Base-by-base conservation (phyloP, 2,797 vertebrate species). In the Sebastolobus alascanus region DNA sequence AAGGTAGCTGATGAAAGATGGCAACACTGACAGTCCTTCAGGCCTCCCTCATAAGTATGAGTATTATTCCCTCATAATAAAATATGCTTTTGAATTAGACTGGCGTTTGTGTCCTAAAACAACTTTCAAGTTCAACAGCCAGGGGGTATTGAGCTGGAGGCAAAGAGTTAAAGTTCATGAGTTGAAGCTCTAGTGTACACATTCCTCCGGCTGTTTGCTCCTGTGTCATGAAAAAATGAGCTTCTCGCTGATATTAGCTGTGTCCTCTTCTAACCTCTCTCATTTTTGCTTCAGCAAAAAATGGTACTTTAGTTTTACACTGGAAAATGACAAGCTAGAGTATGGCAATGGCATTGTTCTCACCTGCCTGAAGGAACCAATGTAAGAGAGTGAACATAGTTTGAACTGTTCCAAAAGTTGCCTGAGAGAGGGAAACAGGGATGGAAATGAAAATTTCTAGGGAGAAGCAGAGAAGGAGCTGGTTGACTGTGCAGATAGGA, bases 161-260 rank as follows among this genome's bases (percentile, higher is more conserved):
- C 55, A 33, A 52, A 46, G 43, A 33, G 33, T 33, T 33, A 8
- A 33, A 33, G 6, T 46, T 46, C 43, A 18, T 46, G 22, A 64
- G 72, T 68, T 55, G 64, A 76, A 75, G 52, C 54, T 66, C n/a
- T 33, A 75, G 29, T 73, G 79, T 58, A 76, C 79, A 84, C 73
- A 84, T 75, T 61, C n/a, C 37, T 82, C 38, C 40, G 50, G 16
- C 22, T 80, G 70, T 82, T 80, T 83, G 68, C 75, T 52, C 68
- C 58, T 60, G 71, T 75, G 35, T 75, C 56, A 13, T 52, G 50
- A 60, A 59, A 68, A 72, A 71, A 35, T 25, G 12, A 58, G 20
- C 12, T 78, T 43, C 35, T 10, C 11, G n/a, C 52, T 66, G 16
- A 66, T 65, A 64, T 69, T 65, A 75, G 27, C 58, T 20, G 12